Evolutionary conservation across 2,888 invertebrate species (phyloP).

Genomic region (Dynastes tityus): DNA sequence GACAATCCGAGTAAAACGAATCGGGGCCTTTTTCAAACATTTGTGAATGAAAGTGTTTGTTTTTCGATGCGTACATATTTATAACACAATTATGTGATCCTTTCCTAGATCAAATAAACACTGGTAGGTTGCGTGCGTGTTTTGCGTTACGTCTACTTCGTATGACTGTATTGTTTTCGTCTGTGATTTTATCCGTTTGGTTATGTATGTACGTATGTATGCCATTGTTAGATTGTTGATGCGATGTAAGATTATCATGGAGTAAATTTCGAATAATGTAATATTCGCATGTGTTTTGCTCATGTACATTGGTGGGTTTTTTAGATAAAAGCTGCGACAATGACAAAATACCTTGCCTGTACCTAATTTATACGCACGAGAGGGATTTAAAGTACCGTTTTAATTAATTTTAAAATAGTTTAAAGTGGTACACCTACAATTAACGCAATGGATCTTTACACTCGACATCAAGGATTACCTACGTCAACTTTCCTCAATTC

Average conservation of each 20-base stretch:
- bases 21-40: conserved; percentile 27
- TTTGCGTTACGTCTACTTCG: conserved; percentile 27
- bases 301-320: too few relatives aligned
- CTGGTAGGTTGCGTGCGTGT: conserved; percentile 13
- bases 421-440: too few relatives aligned
- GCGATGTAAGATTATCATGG: neutral
- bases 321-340: too few relatives aligned
- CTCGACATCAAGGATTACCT: too few relatives aligned
- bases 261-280: too few relatives aligned
- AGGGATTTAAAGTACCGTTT: too few relatives aligned
- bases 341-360: too few relatives aligned
- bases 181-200: conserved; percentile 23
- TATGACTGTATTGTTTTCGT: conserved; percentile 16
- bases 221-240: neutral
- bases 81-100: conserved; percentile 27
- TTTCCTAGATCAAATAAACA: conserved; percentile 30
- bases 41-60: conserved; percentile 39
- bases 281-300: too few relatives aligned
- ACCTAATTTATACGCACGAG: too few relatives aligned
- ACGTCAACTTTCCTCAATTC: too few relatives aligned
- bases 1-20: conserved; percentile 26
- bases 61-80: conserved; percentile 31
- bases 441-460: too few relatives aligned
- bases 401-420: too few relatives aligned
- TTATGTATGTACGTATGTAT: conserved; percentile 5